Evolutionary conservation across 2,113 vertebrate species (phyloP).

Genomic region (Thymallus thymallus): DNA sequence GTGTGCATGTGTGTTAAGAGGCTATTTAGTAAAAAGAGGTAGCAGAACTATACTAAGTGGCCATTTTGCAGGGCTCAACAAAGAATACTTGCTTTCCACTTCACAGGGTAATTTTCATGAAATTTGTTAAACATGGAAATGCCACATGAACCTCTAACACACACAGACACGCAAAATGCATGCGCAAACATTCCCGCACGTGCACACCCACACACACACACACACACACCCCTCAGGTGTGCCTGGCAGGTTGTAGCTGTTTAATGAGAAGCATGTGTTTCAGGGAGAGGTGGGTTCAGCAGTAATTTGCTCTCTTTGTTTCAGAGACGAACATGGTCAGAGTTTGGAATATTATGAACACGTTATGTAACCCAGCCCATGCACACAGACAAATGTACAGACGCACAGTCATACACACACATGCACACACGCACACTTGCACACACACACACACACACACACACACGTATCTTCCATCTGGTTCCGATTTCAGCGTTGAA

Average conservation of each 20-base stretch:
- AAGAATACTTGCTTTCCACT: not conserved
- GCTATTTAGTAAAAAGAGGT: not conserved
- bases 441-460: not conserved
- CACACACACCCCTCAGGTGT: not conserved
- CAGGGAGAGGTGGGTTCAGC: not conserved
- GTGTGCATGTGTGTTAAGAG: not conserved
- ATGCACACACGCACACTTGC: not conserved
- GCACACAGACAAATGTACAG: not conserved
- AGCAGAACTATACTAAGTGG: not conserved
- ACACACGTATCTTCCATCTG: not conserved
- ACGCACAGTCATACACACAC: not conserved
- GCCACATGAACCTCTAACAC: not conserved
- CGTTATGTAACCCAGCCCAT: not conserved
- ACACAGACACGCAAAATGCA: not conserved
- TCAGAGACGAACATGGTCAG: not conserved
- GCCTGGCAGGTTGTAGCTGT: not conserved
- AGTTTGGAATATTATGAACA: not conserved
- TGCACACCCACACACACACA: not conserved
- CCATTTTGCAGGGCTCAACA: not conserved
- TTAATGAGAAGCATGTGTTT: slow-evolving; percentile 8
- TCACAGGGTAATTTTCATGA: not conserved
- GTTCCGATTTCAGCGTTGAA: not conserved
- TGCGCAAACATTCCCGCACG: not conserved
- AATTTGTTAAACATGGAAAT: not conserved
- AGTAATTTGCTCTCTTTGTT: not conserved